A percentile compares a stretch with the other conserved stretches of the same genome.
These are phyloP conservation scores for Agrilus biguttatus DNA, from an alignment of 2,888 invertebrate species.

Conservation along the genomic window DNA sequence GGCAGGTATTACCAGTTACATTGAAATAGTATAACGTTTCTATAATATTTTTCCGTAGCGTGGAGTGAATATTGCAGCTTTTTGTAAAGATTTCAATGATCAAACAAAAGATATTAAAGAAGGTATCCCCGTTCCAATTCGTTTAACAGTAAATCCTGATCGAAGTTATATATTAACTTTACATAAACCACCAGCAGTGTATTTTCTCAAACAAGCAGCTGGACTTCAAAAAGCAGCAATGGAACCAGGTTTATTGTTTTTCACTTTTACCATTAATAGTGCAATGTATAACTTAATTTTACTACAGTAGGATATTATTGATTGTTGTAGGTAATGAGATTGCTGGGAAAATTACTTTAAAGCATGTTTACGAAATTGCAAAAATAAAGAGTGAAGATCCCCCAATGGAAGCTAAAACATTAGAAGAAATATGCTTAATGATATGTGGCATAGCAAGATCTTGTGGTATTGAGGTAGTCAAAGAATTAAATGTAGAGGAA, in stretches of 20 bases:
- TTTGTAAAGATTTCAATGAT: slow-evolving; percentile 96
- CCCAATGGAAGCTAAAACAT: slow-evolving; percentile 41
- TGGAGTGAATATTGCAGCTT: slow-evolving; percentile 87
- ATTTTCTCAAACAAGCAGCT: slow-evolving; percentile 87
- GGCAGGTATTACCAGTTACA: slow-evolving; percentile 55
- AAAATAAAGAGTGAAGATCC: slow-evolving; percentile 87
- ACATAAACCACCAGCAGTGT: slow-evolving; percentile 77
- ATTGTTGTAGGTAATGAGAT: slow-evolving; percentile 49
- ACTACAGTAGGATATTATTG: slow-evolving; percentile 1
- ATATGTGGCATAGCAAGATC: slow-evolving; percentile 64
- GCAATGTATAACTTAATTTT: slow-evolving; percentile 1
- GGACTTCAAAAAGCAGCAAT: slow-evolving; percentile 76
- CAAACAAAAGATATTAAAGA: slow-evolving; percentile 77
- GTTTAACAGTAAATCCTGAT: slow-evolving; percentile 73
- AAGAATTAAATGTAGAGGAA: slow-evolving; percentile 59
- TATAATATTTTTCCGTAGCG: slow-evolving; percentile 44
- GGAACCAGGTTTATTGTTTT: slow-evolving; percentile 33
- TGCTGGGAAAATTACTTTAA: slow-evolving; percentile 80
- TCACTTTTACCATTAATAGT: slow-evolving; percentile 13
- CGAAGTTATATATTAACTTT: slow-evolving; percentile 68
- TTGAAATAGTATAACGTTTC: not conserved
- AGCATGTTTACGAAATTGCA: slow-evolving; percentile 97
- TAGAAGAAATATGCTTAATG: slow-evolving; percentile 66
- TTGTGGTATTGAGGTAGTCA: slow-evolving; percentile 77
- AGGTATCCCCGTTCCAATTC: slow-evolving; percentile 77